Evolutionary conservation across 2,113 vertebrate species (phyloP).

Genomic region (Pedionomus torquatus): DNA sequence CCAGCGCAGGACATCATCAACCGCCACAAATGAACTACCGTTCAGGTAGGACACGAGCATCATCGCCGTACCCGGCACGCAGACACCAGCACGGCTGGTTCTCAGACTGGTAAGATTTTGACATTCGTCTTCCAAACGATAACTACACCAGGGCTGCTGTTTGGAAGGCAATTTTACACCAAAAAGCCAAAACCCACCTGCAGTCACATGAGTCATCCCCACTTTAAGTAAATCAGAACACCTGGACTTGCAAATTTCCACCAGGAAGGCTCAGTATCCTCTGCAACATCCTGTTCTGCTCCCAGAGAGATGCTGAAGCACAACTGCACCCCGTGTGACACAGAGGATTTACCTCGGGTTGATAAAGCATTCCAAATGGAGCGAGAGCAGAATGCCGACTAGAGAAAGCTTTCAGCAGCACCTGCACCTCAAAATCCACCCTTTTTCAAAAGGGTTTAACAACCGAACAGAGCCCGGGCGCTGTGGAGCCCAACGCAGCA

Average conservation of each 20-base stretch:
- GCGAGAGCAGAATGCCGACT: background rate
- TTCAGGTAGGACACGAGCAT: too few species aligned
- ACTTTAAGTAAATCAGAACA: background rate
- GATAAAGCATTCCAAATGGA: background rate
- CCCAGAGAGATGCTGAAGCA: background rate
- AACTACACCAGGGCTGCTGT: background rate
- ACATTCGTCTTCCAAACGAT: background rate
- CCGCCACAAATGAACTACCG: background rate
- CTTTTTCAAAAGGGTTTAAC: background rate
- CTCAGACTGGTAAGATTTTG: background rate
- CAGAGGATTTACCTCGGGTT: background rate
- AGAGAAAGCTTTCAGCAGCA: constrained; percentile 25
- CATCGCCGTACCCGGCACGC: background rate
- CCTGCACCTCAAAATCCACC: constrained; percentile 6
- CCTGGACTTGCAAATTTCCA: background rate
- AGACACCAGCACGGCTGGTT: background rate
- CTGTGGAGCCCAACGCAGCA: background rate
- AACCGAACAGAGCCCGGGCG: background rate
- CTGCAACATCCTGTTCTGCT: background rate
- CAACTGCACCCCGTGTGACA: background rate
- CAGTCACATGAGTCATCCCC: background rate
- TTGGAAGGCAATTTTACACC: background rate
- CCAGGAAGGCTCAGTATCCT: background rate
- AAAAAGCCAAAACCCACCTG: background rate
- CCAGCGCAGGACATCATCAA: background rate